A percentile compares a stretch with the other conserved stretches of the same genome.
phyloP scores from a whole-genome alignment of 2,888 invertebrate species.

The Agrochola litura region DNA sequence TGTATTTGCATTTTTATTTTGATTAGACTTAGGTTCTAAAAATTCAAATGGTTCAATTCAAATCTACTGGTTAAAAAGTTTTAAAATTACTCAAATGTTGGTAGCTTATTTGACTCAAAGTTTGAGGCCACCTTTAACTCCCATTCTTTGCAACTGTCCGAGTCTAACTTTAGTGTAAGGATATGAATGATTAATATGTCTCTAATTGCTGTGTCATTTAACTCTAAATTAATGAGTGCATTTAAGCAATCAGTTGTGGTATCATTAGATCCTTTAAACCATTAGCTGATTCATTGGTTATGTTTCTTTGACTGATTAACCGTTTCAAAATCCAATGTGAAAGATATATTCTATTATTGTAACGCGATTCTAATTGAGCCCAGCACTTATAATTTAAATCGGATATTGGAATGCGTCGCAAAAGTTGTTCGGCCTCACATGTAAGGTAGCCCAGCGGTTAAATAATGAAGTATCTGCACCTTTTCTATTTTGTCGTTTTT shows the following conservation, averaged over 20 bases:
- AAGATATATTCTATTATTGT: not conserved
- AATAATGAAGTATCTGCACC: not conserved
- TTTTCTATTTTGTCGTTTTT: not conserved
- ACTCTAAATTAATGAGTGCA: too few relatives aligned
- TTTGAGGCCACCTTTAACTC: not conserved
- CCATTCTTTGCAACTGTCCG: conserved; percentile 1
- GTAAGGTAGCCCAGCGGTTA: not conserved
- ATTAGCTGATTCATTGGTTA: too few relatives aligned
- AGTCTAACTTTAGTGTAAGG: not conserved
- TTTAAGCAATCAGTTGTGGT: not conserved
- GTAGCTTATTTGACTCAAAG: not conserved
- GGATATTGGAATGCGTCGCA: not conserved
- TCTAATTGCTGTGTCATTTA: conserved; percentile 3
- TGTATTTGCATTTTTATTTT: not conserved
- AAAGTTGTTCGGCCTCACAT: not conserved
- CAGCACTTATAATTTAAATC: not conserved
- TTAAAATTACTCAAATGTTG: not conserved
- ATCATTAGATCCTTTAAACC: not conserved
- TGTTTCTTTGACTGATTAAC: not conserved
- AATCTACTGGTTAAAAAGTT: not conserved
- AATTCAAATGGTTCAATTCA: not conserved
- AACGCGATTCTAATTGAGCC: not conserved
- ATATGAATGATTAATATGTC: not conserved
- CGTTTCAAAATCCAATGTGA: not conserved
- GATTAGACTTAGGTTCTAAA: not conserved